These are phyloP conservation scores for Varanus komodoensis DNA, from an alignment of 2,113 vertebrate species.

Conservation along the genomic window DNA sequence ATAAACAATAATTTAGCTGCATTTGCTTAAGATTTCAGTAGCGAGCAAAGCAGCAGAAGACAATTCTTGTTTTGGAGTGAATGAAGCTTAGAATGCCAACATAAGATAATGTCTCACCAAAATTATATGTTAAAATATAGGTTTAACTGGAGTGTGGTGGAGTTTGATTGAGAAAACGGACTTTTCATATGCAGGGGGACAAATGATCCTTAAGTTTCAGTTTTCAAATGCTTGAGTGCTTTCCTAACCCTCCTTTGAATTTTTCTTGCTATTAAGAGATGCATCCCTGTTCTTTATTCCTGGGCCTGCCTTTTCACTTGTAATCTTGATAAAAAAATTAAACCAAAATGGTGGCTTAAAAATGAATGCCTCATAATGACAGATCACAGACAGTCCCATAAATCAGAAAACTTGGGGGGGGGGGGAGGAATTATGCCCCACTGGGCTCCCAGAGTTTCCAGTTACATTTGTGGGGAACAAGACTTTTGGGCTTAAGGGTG, in stretches of 20 bases:
- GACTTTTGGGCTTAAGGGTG: background rate
- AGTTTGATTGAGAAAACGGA: background rate
- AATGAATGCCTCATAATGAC: conserved; percentile 47
- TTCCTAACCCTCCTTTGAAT: conserved; percentile 15
- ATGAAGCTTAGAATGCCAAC: background rate
- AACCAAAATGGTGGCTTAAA: conserved; percentile 49
- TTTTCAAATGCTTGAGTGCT: background rate
- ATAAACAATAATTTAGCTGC: conserved; percentile 14
- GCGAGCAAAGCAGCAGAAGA: background rate
- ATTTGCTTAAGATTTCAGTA: conserved; percentile 7
- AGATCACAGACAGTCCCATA: conserved; percentile 16
- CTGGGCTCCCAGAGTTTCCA: conserved; percentile 47
- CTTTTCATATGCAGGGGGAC: background rate
- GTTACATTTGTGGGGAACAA: conserved; percentile 64
- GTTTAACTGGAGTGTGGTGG: background rate
- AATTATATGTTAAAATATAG: conserved; percentile 2
- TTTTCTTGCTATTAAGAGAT: background rate
- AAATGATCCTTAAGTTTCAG: background rate
- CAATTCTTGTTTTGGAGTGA: background rate
- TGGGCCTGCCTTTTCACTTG: conserved; percentile 34
- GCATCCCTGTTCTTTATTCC: background rate
- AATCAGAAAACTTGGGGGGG: conserved; percentile 45
- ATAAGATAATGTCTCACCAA: background rate
- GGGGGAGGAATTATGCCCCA: background rate
- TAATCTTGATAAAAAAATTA: conserved; percentile 64